Percentiles rank a stretch among this genome's conserved stretches.
Evolutionary conservation across 2,113 vertebrate species (phyloP).

Genomic region (Zosterops pallidus): DNA sequence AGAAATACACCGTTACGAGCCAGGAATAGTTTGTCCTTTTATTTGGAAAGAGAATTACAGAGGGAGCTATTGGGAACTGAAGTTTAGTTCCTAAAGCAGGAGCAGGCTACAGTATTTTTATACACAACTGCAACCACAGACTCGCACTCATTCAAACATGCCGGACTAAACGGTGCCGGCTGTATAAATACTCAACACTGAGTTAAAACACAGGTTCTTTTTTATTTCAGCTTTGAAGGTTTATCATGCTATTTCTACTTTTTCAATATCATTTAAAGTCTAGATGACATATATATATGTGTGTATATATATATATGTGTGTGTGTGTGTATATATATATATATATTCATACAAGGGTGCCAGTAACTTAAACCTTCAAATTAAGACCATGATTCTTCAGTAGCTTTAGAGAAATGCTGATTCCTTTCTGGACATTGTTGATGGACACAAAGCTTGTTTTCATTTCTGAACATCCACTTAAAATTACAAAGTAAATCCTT

Average conservation of each 20-base stretch:
- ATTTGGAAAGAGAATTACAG: slow-evolving; percentile 85
- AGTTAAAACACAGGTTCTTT: slow-evolving; percentile 80
- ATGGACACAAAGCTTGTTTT: neutral
- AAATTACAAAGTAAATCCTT: neutral
- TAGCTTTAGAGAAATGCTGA: neutral
- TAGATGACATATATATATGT: neutral
- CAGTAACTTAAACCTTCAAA: slow-evolving; percentile 58
- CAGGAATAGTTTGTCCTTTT: slow-evolving; percentile 85
- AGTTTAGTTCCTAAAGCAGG: slow-evolving; percentile 68
- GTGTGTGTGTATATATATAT: too few relatives aligned
- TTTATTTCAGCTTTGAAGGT: slow-evolving; percentile 79
- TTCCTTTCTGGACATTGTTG: neutral
- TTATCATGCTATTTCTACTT: slow-evolving; percentile 69
- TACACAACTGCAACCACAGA: slow-evolving; percentile 75
- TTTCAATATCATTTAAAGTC: slow-evolving; percentile 73
- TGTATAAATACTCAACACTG: slow-evolving; percentile 76
- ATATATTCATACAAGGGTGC: neutral
- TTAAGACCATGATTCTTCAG: slow-evolving; percentile 30
- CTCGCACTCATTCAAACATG: slow-evolving; percentile 67
- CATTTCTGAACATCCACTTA: neutral
- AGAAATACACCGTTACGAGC: slow-evolving; percentile 79
- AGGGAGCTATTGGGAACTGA: slow-evolving; percentile 69
- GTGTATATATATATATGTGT: neutral
- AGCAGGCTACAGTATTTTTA: slow-evolving; percentile 78
- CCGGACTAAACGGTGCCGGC: slow-evolving; percentile 84